Conservation (phyloP, 2,888 invertebrate species). For the Zele albiditarsus region DNA sequence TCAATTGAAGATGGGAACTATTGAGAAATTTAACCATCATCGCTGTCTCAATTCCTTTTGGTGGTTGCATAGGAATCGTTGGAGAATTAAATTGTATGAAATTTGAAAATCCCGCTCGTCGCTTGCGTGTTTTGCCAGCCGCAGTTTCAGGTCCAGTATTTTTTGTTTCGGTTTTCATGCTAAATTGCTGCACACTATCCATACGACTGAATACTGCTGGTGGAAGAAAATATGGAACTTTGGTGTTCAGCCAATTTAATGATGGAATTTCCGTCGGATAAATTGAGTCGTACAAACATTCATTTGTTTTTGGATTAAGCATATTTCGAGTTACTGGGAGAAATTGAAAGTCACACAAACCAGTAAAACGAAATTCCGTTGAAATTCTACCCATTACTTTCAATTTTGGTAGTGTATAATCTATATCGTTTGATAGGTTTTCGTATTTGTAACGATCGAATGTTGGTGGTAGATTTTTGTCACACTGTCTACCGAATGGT, state of each 20-base stretch:
- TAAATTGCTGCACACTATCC: slow-evolving; percentile 75
- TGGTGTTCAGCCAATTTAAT: slow-evolving; percentile 76
- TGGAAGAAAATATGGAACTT: slow-evolving; percentile 80
- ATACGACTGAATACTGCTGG: slow-evolving; percentile 86
- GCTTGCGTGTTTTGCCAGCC: slow-evolving; percentile 75
- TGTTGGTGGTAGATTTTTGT: slow-evolving; percentile 48
- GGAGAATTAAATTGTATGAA: slow-evolving; percentile 79
- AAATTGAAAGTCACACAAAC: slow-evolving; percentile 94
- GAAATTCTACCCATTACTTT: slow-evolving; percentile 78
- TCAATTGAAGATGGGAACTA: slow-evolving; percentile 66
- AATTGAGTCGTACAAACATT: slow-evolving; percentile 79
- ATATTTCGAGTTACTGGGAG: slow-evolving; percentile 80
- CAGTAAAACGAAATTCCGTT: slow-evolving; percentile 79
- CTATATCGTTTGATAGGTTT: slow-evolving; percentile 68
- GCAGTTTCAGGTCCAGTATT: slow-evolving; percentile 66
- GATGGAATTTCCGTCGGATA: slow-evolving; percentile 77
- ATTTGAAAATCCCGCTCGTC: slow-evolving; percentile 77
- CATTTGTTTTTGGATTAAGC: slow-evolving; percentile 70
- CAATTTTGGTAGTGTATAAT: slow-evolving; percentile 68
- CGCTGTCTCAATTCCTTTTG: slow-evolving; percentile 76
- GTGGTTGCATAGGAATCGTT: slow-evolving; percentile 79
- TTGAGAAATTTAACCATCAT: slow-evolving; percentile 72
- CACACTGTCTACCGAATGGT: slow-evolving; percentile 43
- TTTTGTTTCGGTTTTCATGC: slow-evolving; percentile 63
- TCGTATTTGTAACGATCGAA: slow-evolving; percentile 52